A percentile compares a stretch with the other conserved stretches of the same genome.
Evolutionary conservation across 2,888 invertebrate species (phyloP).

Genomic region (Aspidiotus rigidus): DNA sequence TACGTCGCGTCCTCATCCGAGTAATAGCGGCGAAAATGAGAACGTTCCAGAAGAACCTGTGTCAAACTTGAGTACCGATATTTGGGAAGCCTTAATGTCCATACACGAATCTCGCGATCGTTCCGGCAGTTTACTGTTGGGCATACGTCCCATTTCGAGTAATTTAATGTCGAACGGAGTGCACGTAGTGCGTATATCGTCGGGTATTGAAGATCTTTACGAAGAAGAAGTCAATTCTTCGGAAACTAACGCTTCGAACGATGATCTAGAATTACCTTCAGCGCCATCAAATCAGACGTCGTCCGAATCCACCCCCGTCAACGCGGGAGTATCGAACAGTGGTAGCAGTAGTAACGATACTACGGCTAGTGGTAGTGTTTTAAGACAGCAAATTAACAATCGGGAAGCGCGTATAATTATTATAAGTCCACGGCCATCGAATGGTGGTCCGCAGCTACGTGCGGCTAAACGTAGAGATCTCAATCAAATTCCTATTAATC

Average conservation of each 20-base stretch:
- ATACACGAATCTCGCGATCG: slow-evolving; percentile 26
- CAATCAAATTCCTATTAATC: slow-evolving; percentile 35
- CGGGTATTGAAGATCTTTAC: slow-evolving; percentile 37
- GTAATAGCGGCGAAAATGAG: too few species aligned
- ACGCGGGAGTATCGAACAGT: background rate
- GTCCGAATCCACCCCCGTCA: background rate
- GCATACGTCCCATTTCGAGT: slow-evolving; percentile 8
- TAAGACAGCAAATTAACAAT: background rate
- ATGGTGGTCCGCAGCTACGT: background rate
- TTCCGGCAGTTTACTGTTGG: slow-evolving; percentile 6
- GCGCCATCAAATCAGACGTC: background rate
- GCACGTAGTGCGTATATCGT: slow-evolving; percentile 39
- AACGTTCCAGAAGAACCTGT: too few species aligned
- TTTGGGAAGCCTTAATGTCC: slow-evolving; percentile 55
- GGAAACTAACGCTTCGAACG: slow-evolving; percentile 8
- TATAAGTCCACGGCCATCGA: slow-evolving; percentile 7
- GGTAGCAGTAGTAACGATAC: background rate
- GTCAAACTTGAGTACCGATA: background rate
- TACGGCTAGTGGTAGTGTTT: background rate
- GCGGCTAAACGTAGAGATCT: background rate
- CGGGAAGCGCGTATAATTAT: slow-evolving; percentile 9
- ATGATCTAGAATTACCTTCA: background rate
- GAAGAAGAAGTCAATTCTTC: slow-evolving; percentile 29
- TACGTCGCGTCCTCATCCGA: background rate
- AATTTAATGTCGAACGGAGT: slow-evolving; percentile 28